These are phyloP conservation scores for Neoitamus cyanurus DNA, from an alignment of 2,888 invertebrate species.

Conservation along the genomic window DNA sequence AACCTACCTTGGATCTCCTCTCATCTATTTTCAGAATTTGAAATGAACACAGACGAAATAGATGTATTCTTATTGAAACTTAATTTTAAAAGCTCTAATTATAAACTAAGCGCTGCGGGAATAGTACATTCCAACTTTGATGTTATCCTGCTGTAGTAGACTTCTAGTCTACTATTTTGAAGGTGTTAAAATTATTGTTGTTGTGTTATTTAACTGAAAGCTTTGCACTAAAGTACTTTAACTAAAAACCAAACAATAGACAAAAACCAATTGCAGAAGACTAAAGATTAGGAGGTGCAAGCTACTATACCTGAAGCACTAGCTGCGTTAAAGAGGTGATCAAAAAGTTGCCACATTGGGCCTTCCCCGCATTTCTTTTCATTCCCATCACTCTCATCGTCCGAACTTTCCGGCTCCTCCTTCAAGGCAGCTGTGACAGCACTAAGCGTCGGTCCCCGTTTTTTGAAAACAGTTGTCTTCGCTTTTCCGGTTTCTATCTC, in stretches of 20 bases:
- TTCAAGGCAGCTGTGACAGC: constrained; percentile 65
- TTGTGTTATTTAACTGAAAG: not conserved
- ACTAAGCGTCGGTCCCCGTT: constrained; percentile 74
- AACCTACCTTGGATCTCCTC: too few relatives aligned
- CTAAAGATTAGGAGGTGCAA: not conserved
- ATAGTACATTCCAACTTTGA: too few relatives aligned
- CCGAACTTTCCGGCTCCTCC: constrained; percentile 72
- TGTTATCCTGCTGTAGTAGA: too few relatives aligned
- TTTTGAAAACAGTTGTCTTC: constrained; percentile 70
- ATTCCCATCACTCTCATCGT: constrained; percentile 73
- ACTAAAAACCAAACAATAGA: not conserved
- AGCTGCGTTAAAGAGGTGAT: constrained; percentile 78
- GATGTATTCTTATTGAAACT: too few relatives aligned
- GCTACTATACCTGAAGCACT: constrained; percentile 66
- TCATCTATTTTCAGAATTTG: too few relatives aligned
- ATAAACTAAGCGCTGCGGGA: too few relatives aligned
- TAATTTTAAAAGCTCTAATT: too few relatives aligned
- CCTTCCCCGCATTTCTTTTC: constrained; percentile 73
- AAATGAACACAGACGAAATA: too few relatives aligned
- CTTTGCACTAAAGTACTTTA: not conserved
- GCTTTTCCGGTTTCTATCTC: constrained; percentile 79
- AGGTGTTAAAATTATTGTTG: not conserved
- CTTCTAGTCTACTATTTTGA: too few relatives aligned
- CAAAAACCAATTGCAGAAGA: not conserved
- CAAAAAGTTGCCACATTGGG: constrained; percentile 91